These are phyloP conservation scores for Coregonus clupeaformis DNA, from an alignment of 2,113 vertebrate genomes.

Conservation along the genomic window DNA sequence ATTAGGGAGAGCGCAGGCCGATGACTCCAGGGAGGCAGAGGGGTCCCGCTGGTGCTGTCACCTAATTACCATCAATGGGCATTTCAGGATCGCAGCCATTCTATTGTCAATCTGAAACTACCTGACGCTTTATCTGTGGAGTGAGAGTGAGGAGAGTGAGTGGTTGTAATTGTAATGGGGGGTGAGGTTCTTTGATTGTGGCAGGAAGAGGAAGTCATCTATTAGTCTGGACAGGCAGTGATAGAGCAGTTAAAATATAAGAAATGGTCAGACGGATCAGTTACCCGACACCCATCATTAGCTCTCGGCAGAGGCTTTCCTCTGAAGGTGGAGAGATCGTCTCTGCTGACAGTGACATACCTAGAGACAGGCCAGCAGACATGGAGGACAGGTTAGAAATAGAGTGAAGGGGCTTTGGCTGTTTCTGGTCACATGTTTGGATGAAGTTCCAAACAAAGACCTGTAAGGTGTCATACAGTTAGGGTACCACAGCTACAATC, in stretches of 20 bases:
- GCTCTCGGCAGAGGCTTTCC: neutral
- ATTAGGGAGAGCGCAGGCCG: constrained; percentile 40
- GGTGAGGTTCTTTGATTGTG: constrained; percentile 7
- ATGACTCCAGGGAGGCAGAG: too few relatives aligned
- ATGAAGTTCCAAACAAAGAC: too few relatives aligned
- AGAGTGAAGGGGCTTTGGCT: too few relatives aligned
- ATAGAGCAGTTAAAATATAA: neutral
- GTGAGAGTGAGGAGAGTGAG: neutral
- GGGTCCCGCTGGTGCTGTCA: too few relatives aligned
- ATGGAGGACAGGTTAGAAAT: neutral
- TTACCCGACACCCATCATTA: constrained; percentile 10
- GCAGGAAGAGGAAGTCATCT: neutral
- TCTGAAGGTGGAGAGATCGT: neutral
- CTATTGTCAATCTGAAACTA: neutral
- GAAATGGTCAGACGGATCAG: constrained; percentile 20
- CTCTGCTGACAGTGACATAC: neutral
- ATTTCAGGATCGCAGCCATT: too few relatives aligned
- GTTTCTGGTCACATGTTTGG: too few relatives aligned
- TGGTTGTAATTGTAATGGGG: too few relatives aligned
- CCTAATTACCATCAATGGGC: constrained; percentile 8
- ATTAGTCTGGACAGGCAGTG: neutral
- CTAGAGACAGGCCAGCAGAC: neutral
- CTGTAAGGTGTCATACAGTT: too few relatives aligned
- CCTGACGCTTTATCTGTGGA: neutral
- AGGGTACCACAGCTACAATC: too few relatives aligned